phyloP scores from a whole-genome alignment of 2,797 vertebrate species.

The Enteromius afrohamiltoni region DNA sequence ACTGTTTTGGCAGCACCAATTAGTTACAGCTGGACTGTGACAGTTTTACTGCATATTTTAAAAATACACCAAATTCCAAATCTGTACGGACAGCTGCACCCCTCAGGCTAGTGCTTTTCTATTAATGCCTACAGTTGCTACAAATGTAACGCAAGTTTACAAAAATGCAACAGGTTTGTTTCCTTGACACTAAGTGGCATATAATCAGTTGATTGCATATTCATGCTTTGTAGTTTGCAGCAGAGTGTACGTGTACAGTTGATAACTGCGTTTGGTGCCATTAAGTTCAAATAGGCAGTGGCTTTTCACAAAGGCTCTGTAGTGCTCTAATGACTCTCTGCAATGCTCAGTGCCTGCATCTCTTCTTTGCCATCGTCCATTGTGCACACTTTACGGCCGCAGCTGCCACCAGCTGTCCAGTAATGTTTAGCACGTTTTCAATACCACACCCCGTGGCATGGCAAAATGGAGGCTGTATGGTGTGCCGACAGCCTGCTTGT shows the following conservation, averaged over 20 bases:
- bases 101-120: background rate
- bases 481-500: conserved; percentile 13
- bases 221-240: conserved; percentile 43
- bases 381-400: conserved; percentile 75
- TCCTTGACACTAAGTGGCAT: conserved; percentile 28
- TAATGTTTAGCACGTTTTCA: conserved; percentile 65
- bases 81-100: background rate
- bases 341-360: conserved; percentile 74
- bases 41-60: conserved; percentile 20
- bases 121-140: background rate
- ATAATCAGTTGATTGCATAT: conserved; percentile 49
- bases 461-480: conserved; percentile 18
- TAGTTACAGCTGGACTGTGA: conserved; percentile 25
- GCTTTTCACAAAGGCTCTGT: conserved; percentile 74
- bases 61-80: conserved; percentile 5
- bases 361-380: conserved; percentile 78
- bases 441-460: conserved; percentile 1
- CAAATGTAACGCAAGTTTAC: conserved; percentile 32
- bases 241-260: conserved; percentile 58
- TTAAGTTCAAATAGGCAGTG: conserved; percentile 74
- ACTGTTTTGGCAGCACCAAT: conserved; percentile 26
- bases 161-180: conserved; percentile 35
- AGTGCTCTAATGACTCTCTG: conserved; percentile 73
- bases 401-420: conserved; percentile 79
- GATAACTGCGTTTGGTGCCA: conserved; percentile 71